These are phyloP conservation scores for Machimus rusticus DNA, from an alignment of 2,888 invertebrate genomes.

Conservation along the genomic window DNA sequence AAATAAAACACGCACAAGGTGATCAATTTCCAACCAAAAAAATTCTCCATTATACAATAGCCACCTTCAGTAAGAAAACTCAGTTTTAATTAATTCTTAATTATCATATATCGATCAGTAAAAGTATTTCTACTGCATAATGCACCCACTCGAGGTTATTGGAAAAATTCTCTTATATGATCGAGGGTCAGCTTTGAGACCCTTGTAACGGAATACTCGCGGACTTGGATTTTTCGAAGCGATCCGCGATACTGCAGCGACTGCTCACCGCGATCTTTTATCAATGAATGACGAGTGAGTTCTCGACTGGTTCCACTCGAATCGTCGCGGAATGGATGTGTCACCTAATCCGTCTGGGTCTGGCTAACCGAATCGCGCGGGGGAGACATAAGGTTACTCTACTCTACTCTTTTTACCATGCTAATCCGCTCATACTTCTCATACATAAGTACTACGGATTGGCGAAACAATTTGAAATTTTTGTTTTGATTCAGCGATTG, in stretches of 20 bases:
- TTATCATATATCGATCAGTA: neutral
- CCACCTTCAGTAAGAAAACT: neutral
- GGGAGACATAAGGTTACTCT: neutral
- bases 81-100: neutral
- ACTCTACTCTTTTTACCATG: neutral
- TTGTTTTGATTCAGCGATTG: constrained; percentile 14
- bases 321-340: neutral
- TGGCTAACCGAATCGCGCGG: neutral
- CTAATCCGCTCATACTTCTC: neutral
- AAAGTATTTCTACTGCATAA: neutral
- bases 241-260: neutral
- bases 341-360: neutral
- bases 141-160: neutral
- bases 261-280: constrained; percentile 38
- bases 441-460: neutral
- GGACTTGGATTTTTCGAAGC: neutral
- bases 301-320: constrained; percentile 3
- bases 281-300: constrained; percentile 41
- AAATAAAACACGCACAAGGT: constrained; percentile 52
- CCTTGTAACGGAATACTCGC: neutral
- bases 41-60: constrained; percentile 50
- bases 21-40: constrained; percentile 52
- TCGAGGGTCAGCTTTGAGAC: neutral
- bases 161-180: neutral
- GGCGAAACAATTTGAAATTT: neutral